Base-by-base conservation (phyloP, 2,113 vertebrate species). In the Strix uralensis region DNA sequence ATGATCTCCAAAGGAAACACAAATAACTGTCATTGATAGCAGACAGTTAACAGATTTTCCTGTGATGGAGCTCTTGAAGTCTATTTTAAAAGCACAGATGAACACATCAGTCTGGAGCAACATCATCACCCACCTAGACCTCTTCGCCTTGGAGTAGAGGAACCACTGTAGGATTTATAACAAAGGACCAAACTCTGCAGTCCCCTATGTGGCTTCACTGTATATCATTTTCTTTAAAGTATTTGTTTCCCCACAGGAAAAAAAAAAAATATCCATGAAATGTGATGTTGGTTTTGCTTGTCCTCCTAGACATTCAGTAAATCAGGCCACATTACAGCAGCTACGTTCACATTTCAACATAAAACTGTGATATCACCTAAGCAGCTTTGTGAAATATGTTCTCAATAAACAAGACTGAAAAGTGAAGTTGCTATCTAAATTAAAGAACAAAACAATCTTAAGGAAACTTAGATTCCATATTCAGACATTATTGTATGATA, bases 91-190 rank as follows among this genome's bases (percentile, higher is more conserved):
- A 95, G 15, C 54, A 13, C 22, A 88, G 88, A 94, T 86, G 95
- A 95, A 96, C 89, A 79, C 65, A 94, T 90, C 73, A 25, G 90
- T 95, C 88, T 98, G 92, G 75, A 96, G 82, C 79, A 95, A 63
- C 85, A 91, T 95, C 93, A 96, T 66, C 71, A 83, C 7, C 63
- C 29, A 86, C 46, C 25, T 42, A 90, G 81, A 73, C 51, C 74
- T 77, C 54, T 93, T 85, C 18, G 15, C 22, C 72, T 73, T 58
- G 32, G 40, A 83, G 46, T 83, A 80, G 88, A 83, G 55, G 15
- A 90, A 29, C 38, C 23, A 63, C 67, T 81, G 42, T 42, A 95
- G 46, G n/a, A 73, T 94, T 96, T 93, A 86, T 73, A 92, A 70
- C 54, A 90, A 74, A 96, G 75, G 55, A 62, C 18, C 29, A 74